Percentiles rank a stretch among this genome's conserved stretches.
Conservation (phyloP, 1,140 invertebrate species). For the Scaptomyza montana region DNA sequence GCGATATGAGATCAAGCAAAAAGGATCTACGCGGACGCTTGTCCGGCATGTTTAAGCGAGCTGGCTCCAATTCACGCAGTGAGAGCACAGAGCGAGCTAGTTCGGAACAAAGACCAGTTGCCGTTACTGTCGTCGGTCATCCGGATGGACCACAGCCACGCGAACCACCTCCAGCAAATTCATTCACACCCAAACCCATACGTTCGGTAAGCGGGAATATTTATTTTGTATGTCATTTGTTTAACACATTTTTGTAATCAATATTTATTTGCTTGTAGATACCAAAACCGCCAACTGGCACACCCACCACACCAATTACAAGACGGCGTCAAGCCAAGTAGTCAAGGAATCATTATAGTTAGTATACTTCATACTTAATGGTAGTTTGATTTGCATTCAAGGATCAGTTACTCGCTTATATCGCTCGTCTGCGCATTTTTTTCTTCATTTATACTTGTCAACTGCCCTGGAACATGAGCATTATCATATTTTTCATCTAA, state of each 20-base stretch:
- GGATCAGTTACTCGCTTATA: background rate
- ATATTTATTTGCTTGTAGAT: conserved; percentile 52
- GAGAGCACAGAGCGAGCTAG: conserved; percentile 73
- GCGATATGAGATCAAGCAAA: conserved; percentile 87
- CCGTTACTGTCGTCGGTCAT: conserved; percentile 77
- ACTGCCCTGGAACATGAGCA: conserved; percentile 22
- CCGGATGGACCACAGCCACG: conserved; percentile 73
- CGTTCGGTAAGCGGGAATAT: conserved; percentile 58
- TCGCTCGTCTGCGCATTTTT: conserved; percentile 17
- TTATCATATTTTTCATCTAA: conserved; percentile 23
- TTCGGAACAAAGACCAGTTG: conserved; percentile 71
- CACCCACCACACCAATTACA: conserved; percentile 75
- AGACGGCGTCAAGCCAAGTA: conserved; percentile 77
- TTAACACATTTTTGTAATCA: background rate
- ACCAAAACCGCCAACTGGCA: conserved; percentile 73
- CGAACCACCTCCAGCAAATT: conserved; percentile 77
- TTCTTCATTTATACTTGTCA: background rate
- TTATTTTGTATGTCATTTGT: too few species aligned
- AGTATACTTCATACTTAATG: conserved; percentile 32
- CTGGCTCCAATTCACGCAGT: conserved; percentile 77
- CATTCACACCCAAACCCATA: conserved; percentile 76
- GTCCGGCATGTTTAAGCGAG: conserved; percentile 91
- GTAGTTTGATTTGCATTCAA: background rate
- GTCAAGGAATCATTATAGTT: conserved; percentile 59
- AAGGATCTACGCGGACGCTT: conserved; percentile 91